Conservation (phyloP, 1,140 invertebrate species). For the Stegodyphus dumicola region DNA sequence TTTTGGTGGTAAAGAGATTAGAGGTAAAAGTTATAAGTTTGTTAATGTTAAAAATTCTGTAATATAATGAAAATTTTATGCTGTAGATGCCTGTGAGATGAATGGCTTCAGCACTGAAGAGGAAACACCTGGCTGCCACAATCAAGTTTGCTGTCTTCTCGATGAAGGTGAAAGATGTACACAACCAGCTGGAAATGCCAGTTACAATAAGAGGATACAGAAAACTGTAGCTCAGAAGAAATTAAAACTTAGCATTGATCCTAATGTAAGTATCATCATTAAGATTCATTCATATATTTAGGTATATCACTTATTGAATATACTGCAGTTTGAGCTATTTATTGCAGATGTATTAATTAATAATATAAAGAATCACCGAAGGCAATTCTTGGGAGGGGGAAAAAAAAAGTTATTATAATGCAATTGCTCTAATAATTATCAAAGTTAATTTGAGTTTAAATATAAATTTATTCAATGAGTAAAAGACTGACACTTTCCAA, state of each 20-base stretch:
- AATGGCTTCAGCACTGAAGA: slow-evolving; percentile 92
- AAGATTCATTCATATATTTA: background rate
- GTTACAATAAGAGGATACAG: slow-evolving; percentile 95
- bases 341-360: background rate
- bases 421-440: no score
- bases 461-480: no score
- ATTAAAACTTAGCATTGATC: slow-evolving; percentile 88
- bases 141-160: slow-evolving; percentile 93
- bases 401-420: no score
- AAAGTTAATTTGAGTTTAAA: no score
- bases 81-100: slow-evolving; percentile 67
- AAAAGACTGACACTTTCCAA: no score
- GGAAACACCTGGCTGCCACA: slow-evolving; percentile 72
- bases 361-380: background rate
- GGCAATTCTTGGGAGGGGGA: background rate
- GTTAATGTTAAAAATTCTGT: no score
- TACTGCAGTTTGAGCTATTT: background rate
- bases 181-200: slow-evolving; percentile 91
- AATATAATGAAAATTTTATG: background rate
- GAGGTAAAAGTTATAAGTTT: no score
- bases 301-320: background rate
- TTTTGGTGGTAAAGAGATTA: no score
- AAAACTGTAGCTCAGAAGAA: slow-evolving; percentile 93
- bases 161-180: slow-evolving; percentile 89
- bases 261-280: slow-evolving; percentile 74